Evolutionary conservation across 2,888 invertebrate genomes (phyloP).

Genomic region (Clistopyga incitator): DNA sequence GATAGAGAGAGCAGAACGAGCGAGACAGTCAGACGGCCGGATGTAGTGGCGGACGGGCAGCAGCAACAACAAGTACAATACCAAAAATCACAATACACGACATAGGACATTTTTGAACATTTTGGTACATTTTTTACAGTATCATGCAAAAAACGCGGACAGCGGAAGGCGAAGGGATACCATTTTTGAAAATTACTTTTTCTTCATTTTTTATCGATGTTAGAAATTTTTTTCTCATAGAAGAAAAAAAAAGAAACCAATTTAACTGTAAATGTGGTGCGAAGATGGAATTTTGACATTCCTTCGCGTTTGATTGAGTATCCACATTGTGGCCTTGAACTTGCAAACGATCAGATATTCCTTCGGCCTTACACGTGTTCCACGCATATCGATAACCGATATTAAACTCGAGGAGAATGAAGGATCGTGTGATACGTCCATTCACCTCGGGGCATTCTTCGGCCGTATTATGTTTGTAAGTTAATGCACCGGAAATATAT

Average conservation of each 20-base stretch:
- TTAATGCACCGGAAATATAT: constrained; percentile 61
- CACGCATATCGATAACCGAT: constrained; percentile 12
- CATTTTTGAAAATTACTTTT: not conserved
- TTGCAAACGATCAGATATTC: not conserved
- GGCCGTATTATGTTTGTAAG: constrained; percentile 7
- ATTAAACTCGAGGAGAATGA: not conserved
- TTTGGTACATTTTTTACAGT: constrained; percentile 9
- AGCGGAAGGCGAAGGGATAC: constrained; percentile 34
- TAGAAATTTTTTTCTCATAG: too few relatives aligned
- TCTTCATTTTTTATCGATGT: too few relatives aligned
- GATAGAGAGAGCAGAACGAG: constrained; percentile 40
- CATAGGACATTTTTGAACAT: constrained; percentile 34
- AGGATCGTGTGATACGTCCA: not conserved
- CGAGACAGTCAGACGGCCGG: constrained; percentile 57
- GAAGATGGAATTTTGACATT: too few relatives aligned
- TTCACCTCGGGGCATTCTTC: constrained; percentile 35
- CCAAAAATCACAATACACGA: constrained; percentile 73
- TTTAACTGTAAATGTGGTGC: too few relatives aligned
- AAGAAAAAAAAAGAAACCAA: too few relatives aligned
- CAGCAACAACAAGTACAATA: constrained; percentile 73
- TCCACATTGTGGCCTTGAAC: not conserved
- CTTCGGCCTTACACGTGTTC: constrained; percentile 36
- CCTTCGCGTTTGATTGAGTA: too few relatives aligned
- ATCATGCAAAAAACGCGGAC: constrained; percentile 45
- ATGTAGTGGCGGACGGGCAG: constrained; percentile 61